These are phyloP conservation scores for Rugalucina vietnamica DNA, from an alignment of 2,888 invertebrate genomes.

Conservation along the genomic window DNA sequence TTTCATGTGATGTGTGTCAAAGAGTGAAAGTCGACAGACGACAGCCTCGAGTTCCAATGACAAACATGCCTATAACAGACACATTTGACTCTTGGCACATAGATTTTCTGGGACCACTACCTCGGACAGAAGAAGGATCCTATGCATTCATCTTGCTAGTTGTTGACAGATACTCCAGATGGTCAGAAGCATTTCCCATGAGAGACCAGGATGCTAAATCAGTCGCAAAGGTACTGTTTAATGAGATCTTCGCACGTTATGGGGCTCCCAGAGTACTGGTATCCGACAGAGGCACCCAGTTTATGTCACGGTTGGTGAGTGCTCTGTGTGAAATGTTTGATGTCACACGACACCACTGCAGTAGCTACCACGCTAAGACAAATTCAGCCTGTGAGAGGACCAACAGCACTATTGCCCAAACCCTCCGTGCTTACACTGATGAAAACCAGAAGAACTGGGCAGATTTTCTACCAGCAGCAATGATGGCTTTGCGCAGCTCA, in stretches of 20 bases:
- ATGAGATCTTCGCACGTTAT: slow-evolving; percentile 25
- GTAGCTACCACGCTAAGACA: background rate
- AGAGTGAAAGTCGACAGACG: slow-evolving; percentile 26
- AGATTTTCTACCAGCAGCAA: slow-evolving; percentile 16
- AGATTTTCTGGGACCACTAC: slow-evolving; percentile 24
- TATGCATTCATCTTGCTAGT: slow-evolving; percentile 33
- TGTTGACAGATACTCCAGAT: slow-evolving; percentile 50
- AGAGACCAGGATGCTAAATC: slow-evolving; percentile 40
- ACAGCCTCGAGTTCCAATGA: slow-evolving; percentile 29
- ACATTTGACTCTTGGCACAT: slow-evolving; percentile 22
- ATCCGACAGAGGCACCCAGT: slow-evolving; percentile 39
- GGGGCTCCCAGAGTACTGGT: slow-evolving; percentile 43
- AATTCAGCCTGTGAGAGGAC: slow-evolving; percentile 12
- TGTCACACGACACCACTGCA: background rate
- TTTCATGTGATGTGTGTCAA: slow-evolving; percentile 46
- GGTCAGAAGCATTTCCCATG: slow-evolving; percentile 47
- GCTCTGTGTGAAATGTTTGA: slow-evolving; percentile 42
- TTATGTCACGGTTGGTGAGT: slow-evolving; percentile 39
- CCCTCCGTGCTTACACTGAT: slow-evolving; percentile 8
- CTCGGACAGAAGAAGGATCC: slow-evolving; percentile 11
- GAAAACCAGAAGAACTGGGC: slow-evolving; percentile 38
- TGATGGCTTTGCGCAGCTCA: slow-evolving; percentile 29
- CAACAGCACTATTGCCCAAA: slow-evolving; percentile 40
- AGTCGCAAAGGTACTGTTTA: slow-evolving; percentile 40
- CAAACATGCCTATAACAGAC: background rate